A percentile compares a stretch with the other conserved stretches of the same genome.
These are phyloP conservation scores for Phaenicophaeus curvirostris DNA, from an alignment of 2,797 vertebrate species.

Conservation along the genomic window DNA sequence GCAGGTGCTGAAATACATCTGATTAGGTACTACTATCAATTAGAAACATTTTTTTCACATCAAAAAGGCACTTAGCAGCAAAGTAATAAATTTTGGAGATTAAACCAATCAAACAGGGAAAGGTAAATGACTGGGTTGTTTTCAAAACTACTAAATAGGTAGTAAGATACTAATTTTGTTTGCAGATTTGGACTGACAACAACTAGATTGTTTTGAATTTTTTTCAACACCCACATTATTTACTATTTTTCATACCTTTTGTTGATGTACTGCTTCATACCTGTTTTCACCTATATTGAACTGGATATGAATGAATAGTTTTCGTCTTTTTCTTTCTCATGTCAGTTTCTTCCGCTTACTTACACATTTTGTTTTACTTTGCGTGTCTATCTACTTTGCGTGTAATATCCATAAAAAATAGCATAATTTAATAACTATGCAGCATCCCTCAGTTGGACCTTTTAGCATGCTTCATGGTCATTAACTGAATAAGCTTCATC, in stretches of 20 bases:
- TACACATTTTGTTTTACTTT: neutral
- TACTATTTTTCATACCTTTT: neutral
- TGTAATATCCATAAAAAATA: neutral
- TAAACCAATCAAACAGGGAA: neutral
- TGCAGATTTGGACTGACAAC: neutral
- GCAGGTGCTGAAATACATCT: constrained; percentile 29
- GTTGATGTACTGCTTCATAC: neutral
- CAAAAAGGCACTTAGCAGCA: neutral
- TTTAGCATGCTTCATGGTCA: neutral
- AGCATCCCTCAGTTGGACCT: neutral
- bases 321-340: neutral
- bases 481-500: neutral
- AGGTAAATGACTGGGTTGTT: neutral
- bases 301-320: neutral
- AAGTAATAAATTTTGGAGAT: neutral
- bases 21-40: neutral
- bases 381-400: too few relatives aligned
- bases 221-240: neutral
- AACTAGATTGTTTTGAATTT: neutral
- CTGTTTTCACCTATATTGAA: neutral
- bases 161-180: neutral
- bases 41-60: constrained; percentile 3
- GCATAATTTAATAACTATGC: neutral
- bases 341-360: neutral
- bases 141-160: neutral